Conservation (phyloP, 2,888 invertebrate species). For the Melanchra persicariae region DNA sequence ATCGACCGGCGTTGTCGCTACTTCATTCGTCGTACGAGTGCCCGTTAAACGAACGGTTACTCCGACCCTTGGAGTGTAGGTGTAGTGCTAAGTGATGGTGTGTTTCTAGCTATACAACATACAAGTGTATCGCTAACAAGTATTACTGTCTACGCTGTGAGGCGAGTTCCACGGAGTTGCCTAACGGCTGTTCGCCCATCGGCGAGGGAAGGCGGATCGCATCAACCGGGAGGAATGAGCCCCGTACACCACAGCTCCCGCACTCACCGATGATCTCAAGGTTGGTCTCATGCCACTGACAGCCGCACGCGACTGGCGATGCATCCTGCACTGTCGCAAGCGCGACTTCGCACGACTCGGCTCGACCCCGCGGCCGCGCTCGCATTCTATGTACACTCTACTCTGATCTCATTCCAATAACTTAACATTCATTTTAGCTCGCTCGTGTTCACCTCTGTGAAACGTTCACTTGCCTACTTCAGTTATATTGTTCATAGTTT, state of each 20-base stretch:
- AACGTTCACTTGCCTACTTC: conserved; percentile 73
- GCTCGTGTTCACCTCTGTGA: conserved; percentile 56
- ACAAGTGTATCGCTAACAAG: conserved; percentile 89
- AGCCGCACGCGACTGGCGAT: conserved; percentile 52
- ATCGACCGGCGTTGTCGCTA: conserved; percentile 84
- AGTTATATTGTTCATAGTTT: conserved; percentile 61
- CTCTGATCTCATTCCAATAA: conserved; percentile 83
- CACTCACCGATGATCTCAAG: conserved; percentile 91
- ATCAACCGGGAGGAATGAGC: conserved; percentile 90
- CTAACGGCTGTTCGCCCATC: conserved; percentile 88
- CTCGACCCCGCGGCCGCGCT: conserved; percentile 81
- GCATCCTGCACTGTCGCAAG: conserved; percentile 79
- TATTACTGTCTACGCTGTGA: conserved; percentile 83
- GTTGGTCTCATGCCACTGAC: conserved; percentile 79
- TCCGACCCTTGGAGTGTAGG: conserved; percentile 84
- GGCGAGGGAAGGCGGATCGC: conserved; percentile 88
- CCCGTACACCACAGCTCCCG: conserved; percentile 87
- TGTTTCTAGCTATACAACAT: conserved; percentile 88
- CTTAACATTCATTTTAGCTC: conserved; percentile 69
- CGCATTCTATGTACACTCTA: conserved; percentile 81
- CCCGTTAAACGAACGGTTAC: conserved; percentile 86
- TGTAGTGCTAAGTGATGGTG: conserved; percentile 89
- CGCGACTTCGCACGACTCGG: conserved; percentile 80
- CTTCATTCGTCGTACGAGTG: conserved; percentile 84
- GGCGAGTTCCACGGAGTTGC: conserved; percentile 84